Evolutionary conservation across 2,888 invertebrate species (phyloP), one percentile per base, ranked within the genome.

Genomic region (Habrosyne pyritoides): DNA sequence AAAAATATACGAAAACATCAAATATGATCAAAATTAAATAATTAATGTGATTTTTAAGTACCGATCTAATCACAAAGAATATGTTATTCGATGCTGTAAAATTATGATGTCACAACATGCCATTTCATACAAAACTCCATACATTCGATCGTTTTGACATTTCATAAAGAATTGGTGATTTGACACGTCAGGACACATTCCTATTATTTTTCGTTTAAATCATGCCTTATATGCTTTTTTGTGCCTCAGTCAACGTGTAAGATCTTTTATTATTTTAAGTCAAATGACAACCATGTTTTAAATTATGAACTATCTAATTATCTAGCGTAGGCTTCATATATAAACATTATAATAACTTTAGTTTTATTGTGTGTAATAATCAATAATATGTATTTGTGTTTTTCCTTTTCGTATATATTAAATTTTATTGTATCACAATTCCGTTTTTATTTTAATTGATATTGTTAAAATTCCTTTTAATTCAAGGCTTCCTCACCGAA

Each of bases 271-370:
- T 67, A 59, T 67, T 69, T 64, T 74, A 73, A 69, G 69, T 72
- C 67, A 64, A 65, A 70, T 65, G 64, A 74, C 71, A 71, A 66
- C 61, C 75, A 79, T 75, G 69, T 76, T 77, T 76, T 71, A 76
- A 73, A 75, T 75, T 81, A 84, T 82, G 78, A 78, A 79, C n/a
- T n/a, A n/a, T 67, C 77, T 42, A 59, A 56, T 66, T 70, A 50
- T 48, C 14, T 67, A 67, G 64, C 53, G 47, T 52, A 63, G 63
- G 63, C 56, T 67, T 71, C 66, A 70, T 60, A 58, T 64, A 62
- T 66, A 69, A 64, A 66, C 67, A 68, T 71, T 75, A 71, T 60
- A 60, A 57, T 28, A 50, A 28, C 24, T 53, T 55, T 57, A 61
- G 55, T 60, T 57, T 57, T 28, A 28, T 21, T 30, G 50, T 50